Conservation (phyloP, 2,888 invertebrate genomes). For the Meteorus cinctellus region DNA sequence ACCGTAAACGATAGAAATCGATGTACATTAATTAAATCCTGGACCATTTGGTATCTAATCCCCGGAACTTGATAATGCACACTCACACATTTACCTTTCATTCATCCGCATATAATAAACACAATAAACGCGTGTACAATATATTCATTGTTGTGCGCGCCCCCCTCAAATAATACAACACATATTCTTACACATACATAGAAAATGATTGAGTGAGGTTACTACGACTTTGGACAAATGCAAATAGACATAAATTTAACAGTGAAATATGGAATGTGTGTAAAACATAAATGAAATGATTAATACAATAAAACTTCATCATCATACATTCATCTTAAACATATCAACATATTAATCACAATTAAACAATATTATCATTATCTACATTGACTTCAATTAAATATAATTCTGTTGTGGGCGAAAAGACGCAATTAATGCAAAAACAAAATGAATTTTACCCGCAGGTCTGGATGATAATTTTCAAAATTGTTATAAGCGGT, state of each 20-base stretch:
- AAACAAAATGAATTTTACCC: slow-evolving; percentile 51
- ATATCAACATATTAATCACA: not conserved
- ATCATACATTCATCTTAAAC: not conserved
- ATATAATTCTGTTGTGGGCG: not conserved
- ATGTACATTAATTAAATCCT: not conserved
- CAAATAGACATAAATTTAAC: not conserved
- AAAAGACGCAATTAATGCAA: slow-evolving; percentile 1
- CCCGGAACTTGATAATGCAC: slow-evolving; percentile 3
- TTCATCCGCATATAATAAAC: slow-evolving; percentile 10
- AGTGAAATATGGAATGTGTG: not conserved
- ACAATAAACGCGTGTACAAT: slow-evolving; percentile 10
- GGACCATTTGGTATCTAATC: slow-evolving; percentile 6
- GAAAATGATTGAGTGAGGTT: not conserved
- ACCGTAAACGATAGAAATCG: not conserved
- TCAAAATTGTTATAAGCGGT: slow-evolving; percentile 36
- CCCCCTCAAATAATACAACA: not conserved
- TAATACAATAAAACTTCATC: not conserved
- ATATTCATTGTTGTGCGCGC: slow-evolving; percentile 11
- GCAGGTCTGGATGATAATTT: slow-evolving; percentile 51
- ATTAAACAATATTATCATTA: not conserved
- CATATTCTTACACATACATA: not conserved
- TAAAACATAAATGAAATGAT: not conserved
- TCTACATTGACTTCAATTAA: slow-evolving; percentile 9
- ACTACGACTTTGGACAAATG: not conserved
- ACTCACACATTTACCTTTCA: not conserved